Evolutionary conservation across 2,888 invertebrate genomes (phyloP), one percentile per base, ranked within the genome.

Genomic region (Cerastis rubricosa): DNA sequence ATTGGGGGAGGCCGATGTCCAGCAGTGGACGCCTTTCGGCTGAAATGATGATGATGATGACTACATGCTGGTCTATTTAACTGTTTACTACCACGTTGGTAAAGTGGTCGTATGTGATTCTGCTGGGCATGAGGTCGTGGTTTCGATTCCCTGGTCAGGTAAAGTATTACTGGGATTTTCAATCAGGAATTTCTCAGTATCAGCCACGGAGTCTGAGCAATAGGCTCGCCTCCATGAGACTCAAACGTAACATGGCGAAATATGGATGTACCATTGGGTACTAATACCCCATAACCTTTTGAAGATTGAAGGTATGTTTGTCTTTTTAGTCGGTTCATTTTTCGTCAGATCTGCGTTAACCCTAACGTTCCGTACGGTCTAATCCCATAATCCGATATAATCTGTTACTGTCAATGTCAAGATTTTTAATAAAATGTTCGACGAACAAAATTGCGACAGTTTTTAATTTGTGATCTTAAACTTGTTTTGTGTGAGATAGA

Each of bases 371-470:
- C 63, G 12, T 17, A 19, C 12, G 17, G 45, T 40, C 12, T 68
- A 45, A 66, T 45, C 43, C n/a, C 19, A 51, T 68, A 45, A 66
- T 45, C 43, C n/a, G n/a, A 51, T 59, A 77, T 66, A 78, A 78
- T 72, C 43, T 54, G 61, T 78, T 54, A 83, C 59, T 22, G 22
- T 25, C n/a, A 45, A 65, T n/a, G 57, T 51, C 63, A 66, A 49
- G 25, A 83, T 78, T 65, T 78, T 83, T 78, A 70, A 78, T 78
- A 63, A 78, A 72, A 78, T 25, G 9, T 63, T 57, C 70, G 12
- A 17, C 17, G 51, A 11, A 65, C 29, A 29, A 80, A 59, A 63
- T 71, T 45, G 17, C 2, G 66, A 35, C 29, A 82, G 54, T 66
- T 78, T 71, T 47, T 72, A 57, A 66, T 83, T 57, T 19, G 19